phyloP scores from a whole-genome alignment of 2,113 vertebrate genomes.

The Varanus komodoensis region DNA sequence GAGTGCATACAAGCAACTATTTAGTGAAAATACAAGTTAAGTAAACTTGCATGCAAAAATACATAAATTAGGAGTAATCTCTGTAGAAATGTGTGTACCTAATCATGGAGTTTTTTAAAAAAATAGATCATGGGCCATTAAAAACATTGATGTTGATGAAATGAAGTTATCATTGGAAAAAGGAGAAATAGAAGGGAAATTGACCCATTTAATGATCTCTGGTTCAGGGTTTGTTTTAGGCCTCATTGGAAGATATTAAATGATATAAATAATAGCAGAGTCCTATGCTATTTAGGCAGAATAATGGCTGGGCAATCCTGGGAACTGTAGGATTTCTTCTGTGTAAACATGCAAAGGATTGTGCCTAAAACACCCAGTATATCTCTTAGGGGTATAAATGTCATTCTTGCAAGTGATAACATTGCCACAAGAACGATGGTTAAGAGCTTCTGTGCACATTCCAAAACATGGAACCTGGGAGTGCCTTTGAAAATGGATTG shows the following conservation, averaged over 20 bases:
- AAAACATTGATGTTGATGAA: no score
- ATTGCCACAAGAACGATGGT: conserved; percentile 22
- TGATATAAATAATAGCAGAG: background rate
- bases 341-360: no score
- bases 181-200: no score
- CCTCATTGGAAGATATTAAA: background rate
- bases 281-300: no score
- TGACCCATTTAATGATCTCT: background rate
- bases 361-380: background rate
- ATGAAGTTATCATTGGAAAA: no score
- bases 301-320: no score
- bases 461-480: conserved; percentile 27
- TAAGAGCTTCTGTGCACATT: conserved; percentile 30
- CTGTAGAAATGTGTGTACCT: no score
- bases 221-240: conserved; percentile 30
- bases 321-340: no score
- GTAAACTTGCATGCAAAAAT: no score
- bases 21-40: background rate
- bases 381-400: background rate
- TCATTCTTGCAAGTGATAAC: background rate
- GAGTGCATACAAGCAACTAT: background rate
- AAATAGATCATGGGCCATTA: no score
- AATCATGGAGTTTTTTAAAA: no score
- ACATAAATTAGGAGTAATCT: no score
- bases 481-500: conserved; percentile 53